Base-by-base conservation (phyloP, 2,113 vertebrate species). In the Lamprotornis superbus region DNA sequence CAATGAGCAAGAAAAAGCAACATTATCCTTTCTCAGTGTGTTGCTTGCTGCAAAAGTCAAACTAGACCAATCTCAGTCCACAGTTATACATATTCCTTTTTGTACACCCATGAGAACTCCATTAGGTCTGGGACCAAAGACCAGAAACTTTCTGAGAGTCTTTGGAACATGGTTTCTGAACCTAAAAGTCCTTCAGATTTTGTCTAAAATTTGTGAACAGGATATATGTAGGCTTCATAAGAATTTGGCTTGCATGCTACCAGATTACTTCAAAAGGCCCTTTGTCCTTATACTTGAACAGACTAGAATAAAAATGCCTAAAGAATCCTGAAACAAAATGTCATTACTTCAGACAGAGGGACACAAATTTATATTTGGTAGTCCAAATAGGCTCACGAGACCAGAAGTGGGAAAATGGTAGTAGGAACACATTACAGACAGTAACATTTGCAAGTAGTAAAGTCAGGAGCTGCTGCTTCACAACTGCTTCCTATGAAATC, bases 51-150 rank as follows among this genome's bases (percentile, higher is more conserved):
- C 37, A 49, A 30, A 83, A 83, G 31, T 25, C 55, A 74, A 81
- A 70, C 7, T 37, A 56, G 56, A 59, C 37, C 39, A 68, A 52
- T 56, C 33, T 88, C 59, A 57, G n/a, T n/a, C 37, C 23, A 46
- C 22, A 73, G 9, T 23, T 69, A 17, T 2, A 61, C 5, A 6
- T 39, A 42, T 15, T 91, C 37, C 33, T 67, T 69, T 55, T 22
- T 8, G 23, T 40, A 83, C 10, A 40, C 8, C 17, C 46, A 30
- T 0, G 0, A 50, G 39, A 70, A 69, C 28, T 50, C 37, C 23
- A 19, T 46, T 60, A 83, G 17, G 28, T 17, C n/a, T 87, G 57
- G 15, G 50, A 94, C 9, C 42, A 70, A 91, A 67, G 24, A 49
- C 20, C 44, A 65, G 68, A 83, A 68, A 33, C 28, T 40, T 56